Percentiles rank a stretch among this genome's conserved stretches.
These are phyloP conservation scores for Cantharis rustica DNA, from an alignment of 2,888 invertebrate genomes.

Conservation along the genomic window DNA sequence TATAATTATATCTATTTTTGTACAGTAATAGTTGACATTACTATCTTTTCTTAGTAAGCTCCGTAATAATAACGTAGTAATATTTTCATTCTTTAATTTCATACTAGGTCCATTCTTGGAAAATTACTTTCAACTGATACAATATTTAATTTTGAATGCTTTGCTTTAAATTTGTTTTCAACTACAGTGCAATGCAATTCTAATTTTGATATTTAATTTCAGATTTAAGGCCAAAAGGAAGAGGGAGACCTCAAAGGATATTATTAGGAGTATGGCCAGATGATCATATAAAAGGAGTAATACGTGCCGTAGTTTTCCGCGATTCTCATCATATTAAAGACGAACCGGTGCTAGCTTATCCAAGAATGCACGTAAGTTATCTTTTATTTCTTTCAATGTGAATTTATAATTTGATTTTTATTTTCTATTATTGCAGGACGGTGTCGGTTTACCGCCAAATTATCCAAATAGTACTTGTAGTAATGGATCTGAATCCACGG, in stretches of 20 bases:
- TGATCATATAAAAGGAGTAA: conserved; percentile 91
- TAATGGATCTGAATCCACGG: conserved; percentile 63
- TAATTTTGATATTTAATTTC: conserved; percentile 35
- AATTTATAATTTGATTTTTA: neutral
- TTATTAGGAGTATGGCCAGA: conserved; percentile 92
- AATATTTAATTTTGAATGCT: neutral
- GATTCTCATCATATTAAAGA: conserved; percentile 84
- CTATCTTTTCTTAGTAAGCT: too few relatives aligned
- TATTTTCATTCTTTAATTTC: too few relatives aligned
- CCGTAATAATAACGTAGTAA: too few relatives aligned
- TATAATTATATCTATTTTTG: too few relatives aligned
- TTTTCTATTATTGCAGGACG: conserved; percentile 62
- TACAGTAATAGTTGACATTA: too few relatives aligned
- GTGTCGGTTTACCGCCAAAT: conserved; percentile 60
- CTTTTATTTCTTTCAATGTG: neutral
- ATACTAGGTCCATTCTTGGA: too few relatives aligned
- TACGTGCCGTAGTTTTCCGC: conserved; percentile 89
- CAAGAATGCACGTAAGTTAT: conserved; percentile 64
- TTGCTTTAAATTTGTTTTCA: neutral
- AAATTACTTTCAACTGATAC: too few relatives aligned
- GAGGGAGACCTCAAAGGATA: conserved; percentile 89
- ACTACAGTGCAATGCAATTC: neutral
- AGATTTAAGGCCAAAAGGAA: conserved; percentile 89
- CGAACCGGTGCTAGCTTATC: conserved; percentile 67
- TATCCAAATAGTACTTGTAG: conserved; percentile 64